These are phyloP conservation scores for Anastrepha obliqua DNA, from an alignment of 1,140 invertebrate genomes.

Conservation along the genomic window DNA sequence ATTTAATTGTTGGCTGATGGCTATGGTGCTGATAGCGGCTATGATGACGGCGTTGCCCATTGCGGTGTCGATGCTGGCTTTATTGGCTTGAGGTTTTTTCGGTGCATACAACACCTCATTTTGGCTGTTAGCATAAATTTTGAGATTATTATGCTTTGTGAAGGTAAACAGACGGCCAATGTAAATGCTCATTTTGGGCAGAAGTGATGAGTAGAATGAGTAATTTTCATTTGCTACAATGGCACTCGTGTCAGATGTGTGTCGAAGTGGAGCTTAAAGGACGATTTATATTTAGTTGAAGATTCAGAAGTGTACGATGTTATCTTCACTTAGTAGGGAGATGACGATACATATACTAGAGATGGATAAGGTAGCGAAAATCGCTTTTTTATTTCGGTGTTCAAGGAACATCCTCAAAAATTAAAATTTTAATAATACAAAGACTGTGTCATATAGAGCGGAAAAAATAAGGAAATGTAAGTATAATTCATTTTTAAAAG, in stretches of 20 bases:
- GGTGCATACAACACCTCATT: constrained; percentile 1
- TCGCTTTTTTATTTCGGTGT: too few species aligned
- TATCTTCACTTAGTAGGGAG: too few species aligned
- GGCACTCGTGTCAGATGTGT: neutral
- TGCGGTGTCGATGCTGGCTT: neutral
- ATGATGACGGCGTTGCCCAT: neutral
- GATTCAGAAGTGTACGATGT: too few species aligned
- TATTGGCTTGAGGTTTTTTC: neutral
- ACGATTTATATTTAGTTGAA: constrained; percentile 5
- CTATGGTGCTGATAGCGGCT: neutral
- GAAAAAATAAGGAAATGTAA: too few species aligned
- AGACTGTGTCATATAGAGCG: too few species aligned
- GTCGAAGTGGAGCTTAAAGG: neutral
- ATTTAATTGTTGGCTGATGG: constrained; percentile 39
- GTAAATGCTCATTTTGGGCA: neutral
- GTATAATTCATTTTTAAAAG: too few species aligned
- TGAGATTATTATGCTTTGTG: constrained; percentile 2
- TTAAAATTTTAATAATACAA: too few species aligned
- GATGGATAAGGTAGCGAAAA: too few species aligned
- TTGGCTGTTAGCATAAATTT: constrained; percentile 33
- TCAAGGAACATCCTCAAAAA: too few species aligned
- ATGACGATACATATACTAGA: too few species aligned
- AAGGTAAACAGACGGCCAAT: neutral
- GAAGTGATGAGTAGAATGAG: too few species aligned
- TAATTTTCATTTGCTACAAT: neutral